A percentile compares a stretch with the other conserved stretches of the same genome.
These are phyloP conservation scores for Coelinius sp. DNA, from an alignment of 2,888 invertebrate species.

Conservation along the genomic window DNA sequence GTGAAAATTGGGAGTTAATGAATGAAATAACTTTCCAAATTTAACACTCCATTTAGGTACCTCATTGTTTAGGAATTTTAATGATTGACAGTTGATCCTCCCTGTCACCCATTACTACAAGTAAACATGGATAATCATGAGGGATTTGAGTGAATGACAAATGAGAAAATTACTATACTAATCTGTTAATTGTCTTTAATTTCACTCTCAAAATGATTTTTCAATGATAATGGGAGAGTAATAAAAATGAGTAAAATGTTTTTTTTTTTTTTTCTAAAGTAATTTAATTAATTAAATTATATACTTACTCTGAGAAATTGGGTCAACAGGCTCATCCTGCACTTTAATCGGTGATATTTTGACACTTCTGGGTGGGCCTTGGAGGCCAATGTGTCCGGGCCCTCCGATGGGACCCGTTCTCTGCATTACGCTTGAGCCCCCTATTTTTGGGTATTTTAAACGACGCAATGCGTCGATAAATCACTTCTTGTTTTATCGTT, in stretches of 20 bases:
- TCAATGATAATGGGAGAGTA: background rate
- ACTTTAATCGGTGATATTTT: conserved; percentile 68
- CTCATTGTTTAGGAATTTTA: background rate
- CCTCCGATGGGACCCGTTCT: conserved; percentile 64
- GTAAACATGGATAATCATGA: background rate
- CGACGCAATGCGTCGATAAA: conserved; percentile 44
- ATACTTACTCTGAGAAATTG: conserved; percentile 66
- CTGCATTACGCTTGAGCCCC: conserved; percentile 64
- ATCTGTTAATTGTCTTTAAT: background rate
- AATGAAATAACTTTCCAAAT: too few species aligned
- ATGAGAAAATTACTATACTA: background rate
- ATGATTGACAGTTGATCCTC: background rate
- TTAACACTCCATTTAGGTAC: too few species aligned
- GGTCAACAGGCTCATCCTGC: conserved; percentile 65
- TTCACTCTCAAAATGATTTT: background rate
- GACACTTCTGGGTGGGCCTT: conserved; percentile 68
- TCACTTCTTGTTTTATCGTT: conserved; percentile 46
- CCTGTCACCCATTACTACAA: background rate
- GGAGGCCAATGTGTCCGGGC: conserved; percentile 69
- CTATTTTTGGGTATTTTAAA: conserved; percentile 48
- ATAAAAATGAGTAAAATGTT: background rate
- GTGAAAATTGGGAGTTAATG: too few species aligned
- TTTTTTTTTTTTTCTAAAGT: background rate
- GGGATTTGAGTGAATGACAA: background rate
- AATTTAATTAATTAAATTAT: background rate